These are phyloP conservation scores for Calcarius lapponicus DNA, from an alignment of 2,797 vertebrate genomes.

Conservation along the genomic window DNA sequence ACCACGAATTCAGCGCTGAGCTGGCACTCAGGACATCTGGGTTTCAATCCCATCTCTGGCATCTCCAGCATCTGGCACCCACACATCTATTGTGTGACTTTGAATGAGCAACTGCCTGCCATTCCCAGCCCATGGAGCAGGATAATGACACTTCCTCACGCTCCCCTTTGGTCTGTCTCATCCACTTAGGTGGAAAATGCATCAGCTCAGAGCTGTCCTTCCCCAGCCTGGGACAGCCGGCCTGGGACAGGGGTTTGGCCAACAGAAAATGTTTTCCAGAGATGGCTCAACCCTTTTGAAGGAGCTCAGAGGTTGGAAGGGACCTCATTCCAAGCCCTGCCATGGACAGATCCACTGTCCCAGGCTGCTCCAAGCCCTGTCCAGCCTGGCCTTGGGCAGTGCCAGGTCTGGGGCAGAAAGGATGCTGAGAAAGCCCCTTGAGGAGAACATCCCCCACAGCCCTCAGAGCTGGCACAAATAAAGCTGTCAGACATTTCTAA, in stretches of 20 bases:
- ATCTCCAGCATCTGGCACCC: slow-evolving; percentile 26
- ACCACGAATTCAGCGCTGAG: not conserved
- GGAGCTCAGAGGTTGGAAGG: not conserved
- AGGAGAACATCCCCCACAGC: not conserved
- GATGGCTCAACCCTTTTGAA: not conserved
- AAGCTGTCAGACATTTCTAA: slow-evolving; percentile 28
- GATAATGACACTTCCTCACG: not conserved
- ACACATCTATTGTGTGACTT: not conserved
- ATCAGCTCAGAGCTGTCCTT: not conserved
- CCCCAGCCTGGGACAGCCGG: not conserved
- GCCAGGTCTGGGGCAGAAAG: not conserved
- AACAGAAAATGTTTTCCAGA: not conserved
- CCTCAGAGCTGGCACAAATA: slow-evolving; percentile 16
- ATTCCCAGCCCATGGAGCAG: not conserved
- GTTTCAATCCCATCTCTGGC: slow-evolving; percentile 22
- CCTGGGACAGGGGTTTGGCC: not conserved
- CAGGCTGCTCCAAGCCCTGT: not conserved
- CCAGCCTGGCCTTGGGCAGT: not conserved
- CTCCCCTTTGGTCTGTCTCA: not conserved
- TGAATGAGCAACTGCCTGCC: not conserved
- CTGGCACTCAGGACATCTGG: slow-evolving; percentile 12
- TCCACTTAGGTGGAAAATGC: not conserved
- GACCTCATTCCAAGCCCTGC: not conserved
- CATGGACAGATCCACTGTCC: rapidly evolving
- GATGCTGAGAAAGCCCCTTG: not conserved